These are phyloP conservation scores for Diachasmimorpha longicaudata DNA, from an alignment of 1,140 invertebrate species.

Conservation along the genomic window DNA sequence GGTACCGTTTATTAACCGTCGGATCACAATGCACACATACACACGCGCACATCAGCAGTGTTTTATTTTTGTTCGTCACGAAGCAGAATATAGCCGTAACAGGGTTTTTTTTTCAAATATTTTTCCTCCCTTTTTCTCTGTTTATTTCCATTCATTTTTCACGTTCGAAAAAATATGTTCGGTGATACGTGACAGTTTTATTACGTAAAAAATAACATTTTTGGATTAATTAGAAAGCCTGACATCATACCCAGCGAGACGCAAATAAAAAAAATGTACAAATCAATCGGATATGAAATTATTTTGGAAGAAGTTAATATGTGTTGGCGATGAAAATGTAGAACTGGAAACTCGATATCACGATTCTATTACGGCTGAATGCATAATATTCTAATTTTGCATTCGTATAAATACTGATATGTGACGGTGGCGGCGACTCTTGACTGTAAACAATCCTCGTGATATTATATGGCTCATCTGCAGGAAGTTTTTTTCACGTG, in stretches of 20 bases:
- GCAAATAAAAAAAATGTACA: not conserved
- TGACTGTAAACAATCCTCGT: too few relatives aligned
- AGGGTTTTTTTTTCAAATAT: slow-evolving; percentile 2
- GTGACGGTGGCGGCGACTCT: too few relatives aligned
- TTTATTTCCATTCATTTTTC: slow-evolving; percentile 42
- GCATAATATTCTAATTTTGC: too few relatives aligned
- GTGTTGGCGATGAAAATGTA: too few relatives aligned
- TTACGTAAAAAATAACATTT: not conserved
- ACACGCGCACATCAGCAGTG: not conserved
- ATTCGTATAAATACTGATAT: too few relatives aligned
- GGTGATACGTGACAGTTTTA: slow-evolving; percentile 44
- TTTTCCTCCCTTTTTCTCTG: slow-evolving; percentile 37
- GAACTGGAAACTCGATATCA: too few relatives aligned
- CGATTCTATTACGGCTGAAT: too few relatives aligned
- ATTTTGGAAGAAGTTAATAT: not conserved
- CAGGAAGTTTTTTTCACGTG: too few relatives aligned
- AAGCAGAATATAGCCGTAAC: not conserved
- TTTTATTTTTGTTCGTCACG: not conserved
- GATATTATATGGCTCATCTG: too few relatives aligned
- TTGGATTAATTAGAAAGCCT: slow-evolving; percentile 1
- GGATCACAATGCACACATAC: not conserved
- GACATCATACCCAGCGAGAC: not conserved
- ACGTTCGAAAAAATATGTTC: slow-evolving; percentile 58
- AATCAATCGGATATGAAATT: not conserved
- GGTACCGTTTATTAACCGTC: not conserved